Conservation (phyloP, 2,888 invertebrate genomes). For the Fabriciana adippe region DNA sequence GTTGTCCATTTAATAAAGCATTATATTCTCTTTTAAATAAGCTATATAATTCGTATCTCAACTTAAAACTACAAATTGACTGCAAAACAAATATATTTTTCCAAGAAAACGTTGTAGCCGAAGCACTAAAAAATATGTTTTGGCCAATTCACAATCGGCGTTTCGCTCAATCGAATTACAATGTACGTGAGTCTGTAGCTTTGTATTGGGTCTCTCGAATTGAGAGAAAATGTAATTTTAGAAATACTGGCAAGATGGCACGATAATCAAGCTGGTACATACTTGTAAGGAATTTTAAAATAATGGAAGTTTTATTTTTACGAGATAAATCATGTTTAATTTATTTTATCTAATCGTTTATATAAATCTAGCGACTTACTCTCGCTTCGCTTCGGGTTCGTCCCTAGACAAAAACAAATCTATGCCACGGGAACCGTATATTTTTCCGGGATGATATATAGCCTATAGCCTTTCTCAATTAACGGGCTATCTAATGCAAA, state of each 20-base stretch:
- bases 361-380: no score
- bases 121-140: slow-evolving; percentile 71
- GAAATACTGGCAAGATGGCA: slow-evolving; percentile 53
- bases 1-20: no score
- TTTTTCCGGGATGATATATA: no score
- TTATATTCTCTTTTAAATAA: neutral
- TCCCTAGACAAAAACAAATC: no score
- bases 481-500: no score
- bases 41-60: slow-evolving; percentile 8
- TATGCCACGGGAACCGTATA: no score
- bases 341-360: neutral
- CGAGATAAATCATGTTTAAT: slow-evolving; percentile 1
- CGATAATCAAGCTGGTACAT: slow-evolving; percentile 39
- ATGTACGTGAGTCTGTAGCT: slow-evolving; percentile 69
- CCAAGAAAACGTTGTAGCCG: slow-evolving; percentile 39
- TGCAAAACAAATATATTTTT: slow-evolving; percentile 50
- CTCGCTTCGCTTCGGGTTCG: no score
- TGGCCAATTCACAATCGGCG: slow-evolving; percentile 73
- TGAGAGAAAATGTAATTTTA: slow-evolving; percentile 66
- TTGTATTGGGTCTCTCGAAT: slow-evolving; percentile 53
- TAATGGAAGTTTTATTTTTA: slow-evolving; percentile 16
- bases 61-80: slow-evolving; percentile 47
- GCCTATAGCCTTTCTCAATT: no score
- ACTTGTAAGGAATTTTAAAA: slow-evolving; percentile 33
- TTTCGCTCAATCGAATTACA: slow-evolving; percentile 74